Percentiles rank a stretch among this genome's conserved stretches.
Evolutionary conservation across 2,113 vertebrate species (phyloP).

Genomic region (Gopherus flavomarginatus): DNA sequence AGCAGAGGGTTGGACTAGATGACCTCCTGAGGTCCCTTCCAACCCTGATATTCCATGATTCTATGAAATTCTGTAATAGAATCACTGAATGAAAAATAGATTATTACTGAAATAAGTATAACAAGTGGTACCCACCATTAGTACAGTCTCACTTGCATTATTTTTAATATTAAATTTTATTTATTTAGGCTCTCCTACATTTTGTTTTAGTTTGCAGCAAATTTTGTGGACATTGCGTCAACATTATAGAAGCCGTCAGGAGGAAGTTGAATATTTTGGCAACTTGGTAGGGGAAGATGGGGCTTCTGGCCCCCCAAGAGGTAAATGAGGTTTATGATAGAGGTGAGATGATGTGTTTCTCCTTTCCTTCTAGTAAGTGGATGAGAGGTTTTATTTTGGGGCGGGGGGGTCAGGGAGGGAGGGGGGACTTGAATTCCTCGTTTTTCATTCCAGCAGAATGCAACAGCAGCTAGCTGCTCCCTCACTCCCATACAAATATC

Average conservation of each 20-base stretch:
- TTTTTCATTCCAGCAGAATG: background rate
- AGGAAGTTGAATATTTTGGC: background rate
- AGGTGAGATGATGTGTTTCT: background rate
- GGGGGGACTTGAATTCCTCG: background rate
- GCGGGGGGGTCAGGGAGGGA: no score
- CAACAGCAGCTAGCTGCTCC: background rate
- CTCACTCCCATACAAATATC: background rate
- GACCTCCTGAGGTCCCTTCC: no score
- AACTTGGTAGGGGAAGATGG: rapidly evolving
- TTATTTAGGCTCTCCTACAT: background rate
- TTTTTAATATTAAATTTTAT: background rate
- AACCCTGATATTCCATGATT: no score
- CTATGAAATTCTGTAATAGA: rapidly evolving
- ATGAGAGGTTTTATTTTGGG: no score
- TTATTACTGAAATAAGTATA: background rate
- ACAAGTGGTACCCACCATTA: background rate
- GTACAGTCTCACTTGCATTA: background rate
- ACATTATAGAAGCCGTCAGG: background rate
- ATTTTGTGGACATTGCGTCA: background rate
- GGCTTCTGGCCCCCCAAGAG: background rate
- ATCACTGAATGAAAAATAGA: background rate
- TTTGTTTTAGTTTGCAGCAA: background rate
- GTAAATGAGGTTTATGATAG: background rate
- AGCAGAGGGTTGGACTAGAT: no score
- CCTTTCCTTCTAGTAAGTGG: background rate